Evolutionary conservation across 2,888 invertebrate species (phyloP).

Genomic region (Parnassius mnemosyne): DNA sequence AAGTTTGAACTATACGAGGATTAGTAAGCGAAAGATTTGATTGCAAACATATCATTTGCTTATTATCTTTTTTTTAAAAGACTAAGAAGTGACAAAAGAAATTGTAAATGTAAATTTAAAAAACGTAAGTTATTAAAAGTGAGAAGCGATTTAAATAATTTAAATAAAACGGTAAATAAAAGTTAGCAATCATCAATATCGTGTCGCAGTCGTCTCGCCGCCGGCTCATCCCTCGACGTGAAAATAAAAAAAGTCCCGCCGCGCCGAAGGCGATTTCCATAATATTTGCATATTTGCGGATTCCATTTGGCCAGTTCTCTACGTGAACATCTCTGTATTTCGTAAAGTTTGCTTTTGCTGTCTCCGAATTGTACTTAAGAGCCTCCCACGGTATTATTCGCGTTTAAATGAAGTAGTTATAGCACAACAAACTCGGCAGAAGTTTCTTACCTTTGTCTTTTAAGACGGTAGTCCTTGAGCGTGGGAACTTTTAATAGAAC

Average conservation of each 20-base stretch:
- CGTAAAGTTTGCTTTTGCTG: background rate
- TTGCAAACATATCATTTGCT: too few species aligned
- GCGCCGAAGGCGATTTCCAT: conserved; percentile 14
- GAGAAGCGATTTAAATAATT: conserved; percentile 4
- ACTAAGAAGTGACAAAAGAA: too few species aligned
- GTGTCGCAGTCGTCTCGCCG: conserved; percentile 2
- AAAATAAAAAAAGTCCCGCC: background rate
- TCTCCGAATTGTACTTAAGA: background rate
- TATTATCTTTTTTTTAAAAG: too few species aligned
- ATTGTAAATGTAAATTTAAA: conserved; percentile 4
- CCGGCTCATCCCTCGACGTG: background rate
- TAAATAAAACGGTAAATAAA: conserved; percentile 21
- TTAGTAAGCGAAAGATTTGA: too few species aligned
- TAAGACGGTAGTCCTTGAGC: too few species aligned
- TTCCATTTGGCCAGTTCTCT: conserved; percentile 19
- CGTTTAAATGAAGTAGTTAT: too few species aligned
- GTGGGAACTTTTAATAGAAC: too few species aligned
- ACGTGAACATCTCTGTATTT: conserved; percentile 10
- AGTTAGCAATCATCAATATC: conserved; percentile 19
- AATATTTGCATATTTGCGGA: conserved; percentile 26
- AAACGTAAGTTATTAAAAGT: conserved; percentile 9
- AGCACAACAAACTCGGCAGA: too few species aligned
- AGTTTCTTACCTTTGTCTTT: too few species aligned
- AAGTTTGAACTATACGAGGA: too few species aligned
- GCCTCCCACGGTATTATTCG: too few species aligned